These are phyloP conservation scores for Caenorhabditis macrosperma DNA, from an alignment of 2,888 invertebrate species.

Conservation along the genomic window DNA sequence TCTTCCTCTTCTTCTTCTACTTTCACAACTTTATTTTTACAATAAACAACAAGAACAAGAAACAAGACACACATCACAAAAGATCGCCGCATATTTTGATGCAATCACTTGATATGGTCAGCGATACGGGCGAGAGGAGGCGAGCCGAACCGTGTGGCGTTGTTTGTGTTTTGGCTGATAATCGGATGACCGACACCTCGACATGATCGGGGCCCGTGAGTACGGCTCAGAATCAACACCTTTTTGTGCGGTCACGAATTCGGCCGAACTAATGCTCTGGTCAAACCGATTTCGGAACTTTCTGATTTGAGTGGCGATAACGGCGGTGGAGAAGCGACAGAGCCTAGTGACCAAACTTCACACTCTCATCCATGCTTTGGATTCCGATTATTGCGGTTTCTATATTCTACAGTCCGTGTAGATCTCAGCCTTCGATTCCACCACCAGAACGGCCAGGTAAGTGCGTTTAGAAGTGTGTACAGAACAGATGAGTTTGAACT, in stretches of 20 bases:
- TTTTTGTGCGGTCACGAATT: conserved; percentile 60
- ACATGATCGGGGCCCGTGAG: conserved; percentile 17
- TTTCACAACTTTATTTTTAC: conserved; percentile 37
- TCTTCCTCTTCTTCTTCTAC: conserved; percentile 42
- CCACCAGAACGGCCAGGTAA: conserved; percentile 69
- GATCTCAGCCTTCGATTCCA: conserved; percentile 62
- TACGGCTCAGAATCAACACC: conserved; percentile 47
- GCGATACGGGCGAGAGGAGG: neutral
- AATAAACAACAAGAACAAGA: conserved; percentile 33
- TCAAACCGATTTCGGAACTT: conserved; percentile 54
- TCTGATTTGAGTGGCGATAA: conserved; percentile 12
- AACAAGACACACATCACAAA: conserved; percentile 27
- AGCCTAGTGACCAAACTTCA: conserved; percentile 22
- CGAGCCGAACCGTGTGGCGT: neutral
- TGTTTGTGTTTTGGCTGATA: conserved; percentile 59
- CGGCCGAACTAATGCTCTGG: conserved; percentile 36
- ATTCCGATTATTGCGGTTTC: conserved; percentile 4
- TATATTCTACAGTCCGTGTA: conserved; percentile 7
- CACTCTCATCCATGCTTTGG: conserved; percentile 10
- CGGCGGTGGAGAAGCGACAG: neutral
- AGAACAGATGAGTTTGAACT: neutral
- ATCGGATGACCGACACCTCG: conserved; percentile 49
- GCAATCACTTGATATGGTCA: conserved; percentile 28
- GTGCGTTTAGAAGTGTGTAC: neutral
- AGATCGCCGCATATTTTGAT: conserved; percentile 36